Base-by-base conservation (phyloP, 1,140 invertebrate genomes). In the Procambarus clarkii region DNA sequence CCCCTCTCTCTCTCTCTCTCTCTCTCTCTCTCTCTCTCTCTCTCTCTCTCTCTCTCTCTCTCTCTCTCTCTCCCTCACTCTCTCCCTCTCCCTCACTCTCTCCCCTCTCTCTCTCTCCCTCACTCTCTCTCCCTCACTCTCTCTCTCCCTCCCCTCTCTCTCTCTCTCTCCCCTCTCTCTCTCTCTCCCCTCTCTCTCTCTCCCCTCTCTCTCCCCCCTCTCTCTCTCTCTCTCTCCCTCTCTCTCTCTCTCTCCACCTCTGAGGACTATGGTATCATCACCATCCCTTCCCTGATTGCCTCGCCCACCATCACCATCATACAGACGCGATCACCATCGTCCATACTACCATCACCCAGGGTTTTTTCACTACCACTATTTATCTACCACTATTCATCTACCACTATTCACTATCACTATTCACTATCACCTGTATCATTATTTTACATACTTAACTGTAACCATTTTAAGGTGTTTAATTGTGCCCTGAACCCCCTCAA, bases 1-100 rank as follows among this genome's bases (percentile, higher is more conserved):
- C n/a, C n/a, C n/a, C n/a, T n/a, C n/a, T n/a, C n/a, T n/a, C n/a
- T n/a, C n/a, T n/a, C n/a, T n/a, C n/a, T n/a, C n/a, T n/a, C n/a
- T n/a, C n/a, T n/a, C n/a, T n/a, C n/a, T n/a, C n/a, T n/a, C n/a
- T 82, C 80, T 60, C 54, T 82, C 48, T 60, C 80, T 34, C n/a
- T 82, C 45, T 44, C 60, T 80, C 4, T 80, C 78, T 80, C 2
- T n/a, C 78, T 80, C 4, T 50, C 44, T 80, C 78, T 50, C 46
- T 80, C 46, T 50, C 50, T 80, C 78, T 50, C 78, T 80, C 45
- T 48, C 78, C 34, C n/a, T 82, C 80, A 34, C 80, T 82, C 79
- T 58, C 50, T 58, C 79, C 58, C 50, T 44, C 34, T 58, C 50
- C 58, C 79, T 81, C 50, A n/a, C 79, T 81, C 48, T 60, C 80